phyloP scores from a whole-genome alignment of 2,888 invertebrate genomes.

The Melangyna quadrimaculata region DNA sequence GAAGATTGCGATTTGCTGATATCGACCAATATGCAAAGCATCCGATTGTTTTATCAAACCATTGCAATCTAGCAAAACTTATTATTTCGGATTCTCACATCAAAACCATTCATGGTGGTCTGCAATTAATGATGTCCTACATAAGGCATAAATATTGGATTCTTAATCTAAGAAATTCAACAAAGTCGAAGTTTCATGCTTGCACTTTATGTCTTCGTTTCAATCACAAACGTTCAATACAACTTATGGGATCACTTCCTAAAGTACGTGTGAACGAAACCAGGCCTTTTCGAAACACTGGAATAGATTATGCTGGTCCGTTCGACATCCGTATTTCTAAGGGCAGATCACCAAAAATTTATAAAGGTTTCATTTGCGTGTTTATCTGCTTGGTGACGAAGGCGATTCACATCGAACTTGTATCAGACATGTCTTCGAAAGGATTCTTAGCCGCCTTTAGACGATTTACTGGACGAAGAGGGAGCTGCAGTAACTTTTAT shows the following conservation, averaged over 20 bases:
- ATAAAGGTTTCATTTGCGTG: constrained; percentile 16
- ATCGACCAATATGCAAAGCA: constrained; percentile 17
- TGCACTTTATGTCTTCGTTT: constrained; percentile 6
- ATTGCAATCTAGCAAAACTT: constrained; percentile 22
- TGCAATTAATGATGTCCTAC: constrained; percentile 30
- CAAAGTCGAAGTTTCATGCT: background rate
- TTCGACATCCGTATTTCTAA: constrained; percentile 35
- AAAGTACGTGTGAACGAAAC: constrained; percentile 14
- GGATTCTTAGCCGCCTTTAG: constrained; percentile 12
- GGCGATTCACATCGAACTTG: constrained; percentile 31
- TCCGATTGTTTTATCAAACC: constrained; percentile 35
- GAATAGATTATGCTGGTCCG: constrained; percentile 55
- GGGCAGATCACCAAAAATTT: constrained; percentile 13
- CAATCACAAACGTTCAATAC: constrained; percentile 1
- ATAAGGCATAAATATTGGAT: constrained; percentile 36
- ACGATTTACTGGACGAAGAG: constrained; percentile 21
- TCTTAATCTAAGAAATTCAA: background rate
- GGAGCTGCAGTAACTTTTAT: constrained; percentile 6
- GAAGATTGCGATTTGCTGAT: constrained; percentile 31
- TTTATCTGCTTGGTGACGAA: constrained; percentile 6
- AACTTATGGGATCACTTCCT: constrained; percentile 59
- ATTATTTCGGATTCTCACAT: constrained; percentile 12
- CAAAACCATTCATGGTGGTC: constrained; percentile 4
- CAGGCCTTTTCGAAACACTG: background rate
- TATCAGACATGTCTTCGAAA: constrained; percentile 19